Evolutionary conservation across 1,140 invertebrate genomes (phyloP).

Genomic region (Hirudo medicinalis): DNA sequence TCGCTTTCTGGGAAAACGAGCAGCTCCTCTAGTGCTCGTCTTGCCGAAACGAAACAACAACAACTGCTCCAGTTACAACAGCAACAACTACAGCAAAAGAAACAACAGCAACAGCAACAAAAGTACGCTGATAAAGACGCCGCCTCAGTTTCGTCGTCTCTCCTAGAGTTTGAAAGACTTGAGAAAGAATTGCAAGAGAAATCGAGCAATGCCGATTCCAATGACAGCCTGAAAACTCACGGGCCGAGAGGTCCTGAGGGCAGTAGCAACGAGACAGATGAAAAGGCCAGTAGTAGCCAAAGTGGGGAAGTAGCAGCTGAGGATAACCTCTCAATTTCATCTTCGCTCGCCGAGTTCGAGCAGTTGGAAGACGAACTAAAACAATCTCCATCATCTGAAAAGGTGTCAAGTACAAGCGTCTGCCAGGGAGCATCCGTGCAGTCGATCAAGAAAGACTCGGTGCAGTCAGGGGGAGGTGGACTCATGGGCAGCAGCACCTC

Average conservation of each 20-base stretch:
- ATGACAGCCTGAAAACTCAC: not conserved
- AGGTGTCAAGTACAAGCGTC: not conserved
- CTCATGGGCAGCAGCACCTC: conserved; percentile 4
- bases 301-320: conserved; percentile 54
- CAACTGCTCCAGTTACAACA: not conserved
- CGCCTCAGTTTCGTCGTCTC: conserved; percentile 41
- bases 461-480: not conserved
- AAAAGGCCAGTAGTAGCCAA: conserved; percentile 8
- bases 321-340: conserved; percentile 77
- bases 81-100: not conserved
- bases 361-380: conserved; percentile 69
- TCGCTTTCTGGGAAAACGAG: conserved; percentile 17
- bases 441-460: not conserved
- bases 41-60: not conserved
- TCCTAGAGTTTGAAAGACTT: conserved; percentile 43
- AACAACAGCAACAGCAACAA: conserved; percentile 14
- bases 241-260: not conserved
- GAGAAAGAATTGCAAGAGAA: conserved; percentile 36
- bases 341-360: conserved; percentile 86
- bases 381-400: conserved; percentile 40
- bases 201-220: conserved; percentile 13
- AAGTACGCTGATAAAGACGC: conserved; percentile 34
- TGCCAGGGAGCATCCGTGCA: not conserved
- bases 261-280: not conserved
- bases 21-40: not conserved